Conservation (phyloP, 2,888 invertebrate species). For the Dryocosmus kuriphilus region DNA sequence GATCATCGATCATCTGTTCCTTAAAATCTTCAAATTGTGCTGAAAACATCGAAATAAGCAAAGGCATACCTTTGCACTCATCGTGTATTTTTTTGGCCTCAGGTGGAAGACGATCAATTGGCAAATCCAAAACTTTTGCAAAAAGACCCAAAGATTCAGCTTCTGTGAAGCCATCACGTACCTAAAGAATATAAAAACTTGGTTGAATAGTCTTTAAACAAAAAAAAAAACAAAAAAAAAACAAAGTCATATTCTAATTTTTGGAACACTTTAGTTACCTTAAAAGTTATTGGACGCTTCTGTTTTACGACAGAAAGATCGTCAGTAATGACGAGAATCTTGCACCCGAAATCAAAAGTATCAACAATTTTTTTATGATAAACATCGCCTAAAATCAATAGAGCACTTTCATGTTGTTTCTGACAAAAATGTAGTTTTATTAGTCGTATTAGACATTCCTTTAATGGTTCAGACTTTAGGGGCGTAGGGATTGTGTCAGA, state of each 20-base stretch:
- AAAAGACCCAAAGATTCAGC: constrained; percentile 83
- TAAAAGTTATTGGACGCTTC: constrained; percentile 64
- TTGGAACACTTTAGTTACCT: too few relatives aligned
- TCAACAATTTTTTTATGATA: constrained; percentile 81
- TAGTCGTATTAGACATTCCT: constrained; percentile 65
- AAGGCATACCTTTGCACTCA: constrained; percentile 86
- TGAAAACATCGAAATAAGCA: constrained; percentile 84
- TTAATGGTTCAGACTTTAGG: constrained; percentile 59
- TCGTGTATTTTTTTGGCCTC: constrained; percentile 83
- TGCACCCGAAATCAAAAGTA: constrained; percentile 85
- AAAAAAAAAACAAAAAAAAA: too few relatives aligned
- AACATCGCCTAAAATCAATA: constrained; percentile 86
- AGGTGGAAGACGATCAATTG: constrained; percentile 78
- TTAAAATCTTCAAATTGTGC: constrained; percentile 83
- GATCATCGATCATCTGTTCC: constrained; percentile 79
- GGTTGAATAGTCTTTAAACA: too few relatives aligned
- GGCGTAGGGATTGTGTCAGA: constrained; percentile 60
- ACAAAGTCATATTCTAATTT: too few relatives aligned
- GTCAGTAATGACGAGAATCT: constrained; percentile 84
- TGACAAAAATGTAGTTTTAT: constrained; percentile 71
- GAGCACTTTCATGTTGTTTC: constrained; percentile 76
- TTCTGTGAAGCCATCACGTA: constrained; percentile 83
- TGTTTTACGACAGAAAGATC: constrained; percentile 79
- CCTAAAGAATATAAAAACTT: too few relatives aligned
- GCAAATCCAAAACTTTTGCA: constrained; percentile 80